phyloP scores from a whole-genome alignment of 1,140 invertebrate species.

The Trachelipus rathkii region DNA sequence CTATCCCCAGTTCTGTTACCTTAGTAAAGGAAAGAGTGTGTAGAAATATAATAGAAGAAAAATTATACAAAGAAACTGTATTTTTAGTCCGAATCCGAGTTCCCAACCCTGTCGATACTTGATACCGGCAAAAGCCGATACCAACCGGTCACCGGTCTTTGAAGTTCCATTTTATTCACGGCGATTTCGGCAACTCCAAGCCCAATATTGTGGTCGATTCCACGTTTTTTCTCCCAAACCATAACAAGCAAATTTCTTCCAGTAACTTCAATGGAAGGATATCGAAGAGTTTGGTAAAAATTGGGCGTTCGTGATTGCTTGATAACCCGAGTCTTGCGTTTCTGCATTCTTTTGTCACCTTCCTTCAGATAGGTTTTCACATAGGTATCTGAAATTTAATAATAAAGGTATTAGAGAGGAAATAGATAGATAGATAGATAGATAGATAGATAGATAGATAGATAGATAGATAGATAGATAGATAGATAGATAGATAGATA shows the following conservation, averaged over 20 bases:
- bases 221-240: constrained; percentile 80
- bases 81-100: constrained; percentile 40
- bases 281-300: constrained; percentile 82
- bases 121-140: constrained; percentile 78
- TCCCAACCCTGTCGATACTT: constrained; percentile 30
- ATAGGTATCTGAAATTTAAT: constrained; percentile 73
- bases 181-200: constrained; percentile 79
- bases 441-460: too few relatives aligned
- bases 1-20: neutral
- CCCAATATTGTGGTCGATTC: constrained; percentile 76
- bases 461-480: too few relatives aligned
- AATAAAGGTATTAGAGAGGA: neutral
- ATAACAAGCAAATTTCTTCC: constrained; percentile 78
- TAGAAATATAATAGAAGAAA: neutral
- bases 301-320: constrained; percentile 72
- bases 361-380: constrained; percentile 89
- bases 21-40: neutral
- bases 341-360: constrained; percentile 78
- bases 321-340: constrained; percentile 80
- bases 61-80: neutral
- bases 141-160: constrained; percentile 74
- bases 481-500: too few relatives aligned
- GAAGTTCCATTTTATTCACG: constrained; percentile 70
- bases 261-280: constrained; percentile 75
- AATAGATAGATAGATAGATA: too few relatives aligned